phyloP scores from a whole-genome alignment of 1,140 invertebrate genomes.

The Drosophila watanabei region DNA sequence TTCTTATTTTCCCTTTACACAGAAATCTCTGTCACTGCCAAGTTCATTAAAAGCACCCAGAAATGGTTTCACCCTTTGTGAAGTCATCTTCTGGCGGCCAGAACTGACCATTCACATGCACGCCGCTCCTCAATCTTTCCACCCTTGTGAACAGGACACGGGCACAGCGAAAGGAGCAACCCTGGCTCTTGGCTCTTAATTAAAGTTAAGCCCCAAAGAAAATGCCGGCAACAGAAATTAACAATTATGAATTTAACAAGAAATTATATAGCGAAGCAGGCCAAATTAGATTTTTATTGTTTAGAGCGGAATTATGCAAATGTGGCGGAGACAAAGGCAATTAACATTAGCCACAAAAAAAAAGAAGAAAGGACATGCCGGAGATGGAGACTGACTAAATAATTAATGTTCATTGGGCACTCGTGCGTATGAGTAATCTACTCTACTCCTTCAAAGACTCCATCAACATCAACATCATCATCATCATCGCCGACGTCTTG shows the following conservation, averaged over 20 bases:
- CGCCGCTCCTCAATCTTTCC: slow-evolving; percentile 41
- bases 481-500: slow-evolving; percentile 36
- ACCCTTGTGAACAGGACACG: slow-evolving; percentile 26
- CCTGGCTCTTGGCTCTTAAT: slow-evolving; percentile 76
- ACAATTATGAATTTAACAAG: slow-evolving; percentile 85
- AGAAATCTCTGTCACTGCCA: slow-evolving; percentile 1
- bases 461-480: slow-evolving; percentile 42
- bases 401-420: slow-evolving; percentile 65
- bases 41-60: slow-evolving; percentile 32
- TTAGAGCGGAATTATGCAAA: slow-evolving; percentile 85
- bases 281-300: slow-evolving; percentile 85
- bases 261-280: slow-evolving; percentile 70
- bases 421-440: slow-evolving; percentile 82
- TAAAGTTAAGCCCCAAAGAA: slow-evolving; percentile 83
- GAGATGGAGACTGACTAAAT: slow-evolving; percentile 30
- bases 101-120: slow-evolving; percentile 52
- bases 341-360: slow-evolving; percentile 54
- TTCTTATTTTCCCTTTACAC: background rate
- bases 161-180: slow-evolving; percentile 15
- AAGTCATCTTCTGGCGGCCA: slow-evolving; percentile 21
- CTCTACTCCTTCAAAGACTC: slow-evolving; percentile 28
- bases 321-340: slow-evolving; percentile 68
- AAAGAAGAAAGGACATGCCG: background rate
- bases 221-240: slow-evolving; percentile 70
- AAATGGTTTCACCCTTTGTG: slow-evolving; percentile 29